phyloP scores from a whole-genome alignment of 2,113 vertebrate genomes.

The Otus sunia region DNA sequence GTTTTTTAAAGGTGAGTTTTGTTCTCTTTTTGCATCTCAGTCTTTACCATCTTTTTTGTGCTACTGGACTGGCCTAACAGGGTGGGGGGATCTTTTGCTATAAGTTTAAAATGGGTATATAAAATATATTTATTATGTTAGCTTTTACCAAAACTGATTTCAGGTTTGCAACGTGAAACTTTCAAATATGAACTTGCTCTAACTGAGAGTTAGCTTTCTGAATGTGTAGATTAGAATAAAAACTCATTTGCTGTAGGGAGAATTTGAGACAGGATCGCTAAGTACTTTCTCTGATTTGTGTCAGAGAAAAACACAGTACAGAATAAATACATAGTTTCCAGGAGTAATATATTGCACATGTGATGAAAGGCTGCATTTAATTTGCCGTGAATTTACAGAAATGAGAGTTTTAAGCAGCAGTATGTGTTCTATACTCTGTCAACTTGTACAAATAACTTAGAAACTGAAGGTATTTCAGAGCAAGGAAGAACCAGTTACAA shows the following conservation, averaged over 20 bases:
- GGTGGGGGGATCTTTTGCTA: not conserved
- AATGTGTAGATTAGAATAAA: not conserved
- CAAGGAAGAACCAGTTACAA: not conserved
- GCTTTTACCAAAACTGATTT: not conserved
- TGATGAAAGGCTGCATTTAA: not conserved
- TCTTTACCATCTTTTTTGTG: not conserved
- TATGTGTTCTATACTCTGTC: not conserved
- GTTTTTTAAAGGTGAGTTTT: not conserved
- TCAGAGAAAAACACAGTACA: not conserved
- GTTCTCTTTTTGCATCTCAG: not conserved
- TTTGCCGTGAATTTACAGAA: not conserved
- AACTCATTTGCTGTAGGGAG: not conserved
- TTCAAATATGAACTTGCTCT: not conserved
- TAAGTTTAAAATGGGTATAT: not conserved
- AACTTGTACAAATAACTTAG: not conserved
- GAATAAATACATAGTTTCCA: not conserved
- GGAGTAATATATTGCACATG: not conserved
- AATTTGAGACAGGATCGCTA: not conserved
- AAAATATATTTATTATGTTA: not conserved
- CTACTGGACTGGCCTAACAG: not conserved
- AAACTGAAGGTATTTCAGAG: not conserved
- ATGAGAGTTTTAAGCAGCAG: not conserved
- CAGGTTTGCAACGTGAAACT: not conserved
- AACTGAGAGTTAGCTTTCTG: not conserved
- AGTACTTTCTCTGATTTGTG: not conserved